phyloP scores from a whole-genome alignment of 2,888 invertebrate species.

The Amiota minor region DNA sequence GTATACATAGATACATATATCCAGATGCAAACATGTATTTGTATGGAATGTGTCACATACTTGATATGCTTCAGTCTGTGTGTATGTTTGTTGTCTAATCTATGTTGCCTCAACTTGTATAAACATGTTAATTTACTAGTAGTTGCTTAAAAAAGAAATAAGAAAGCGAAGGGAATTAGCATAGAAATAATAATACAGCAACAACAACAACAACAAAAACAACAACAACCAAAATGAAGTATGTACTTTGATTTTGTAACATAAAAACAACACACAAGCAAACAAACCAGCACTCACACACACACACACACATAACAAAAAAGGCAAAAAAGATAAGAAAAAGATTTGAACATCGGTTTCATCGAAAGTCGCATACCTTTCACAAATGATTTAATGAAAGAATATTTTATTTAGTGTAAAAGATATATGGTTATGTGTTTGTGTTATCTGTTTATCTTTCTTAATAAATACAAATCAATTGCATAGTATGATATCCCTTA shows the following conservation, averaged over 20 bases:
- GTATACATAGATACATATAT: neutral
- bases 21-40: neutral
- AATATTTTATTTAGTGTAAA: no score
- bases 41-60: neutral
- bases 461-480: no score
- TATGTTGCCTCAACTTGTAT: constrained; percentile 15
- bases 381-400: no score
- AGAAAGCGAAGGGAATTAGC: constrained; percentile 15
- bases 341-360: no score
- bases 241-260: neutral
- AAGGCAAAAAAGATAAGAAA: no score
- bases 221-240: neutral
- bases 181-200: neutral
- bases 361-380: no score
- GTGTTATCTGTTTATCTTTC: no score
- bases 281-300: no score
- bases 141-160: constrained; percentile 9
- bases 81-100: constrained; percentile 11
- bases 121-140: constrained; percentile 19
- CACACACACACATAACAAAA: no score
- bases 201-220: neutral
- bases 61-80: neutral
- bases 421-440: no score
- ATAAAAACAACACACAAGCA: neutral
- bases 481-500: no score